Conservation (phyloP, 2,888 invertebrate genomes). For the Eupelmus urozonus region DNA sequence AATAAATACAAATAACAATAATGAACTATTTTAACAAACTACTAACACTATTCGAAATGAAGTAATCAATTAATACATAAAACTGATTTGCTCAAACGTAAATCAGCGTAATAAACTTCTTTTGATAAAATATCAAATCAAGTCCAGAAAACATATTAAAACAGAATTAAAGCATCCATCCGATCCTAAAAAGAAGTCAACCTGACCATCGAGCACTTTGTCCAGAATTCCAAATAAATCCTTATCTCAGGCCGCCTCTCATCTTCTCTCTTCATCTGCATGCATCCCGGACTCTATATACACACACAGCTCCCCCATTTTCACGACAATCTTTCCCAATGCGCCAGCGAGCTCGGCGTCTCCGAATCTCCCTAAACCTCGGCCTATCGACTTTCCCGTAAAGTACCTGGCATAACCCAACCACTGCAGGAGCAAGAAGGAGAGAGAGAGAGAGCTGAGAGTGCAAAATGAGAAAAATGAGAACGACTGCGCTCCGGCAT, state of each 20-base stretch:
- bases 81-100: too few relatives aligned
- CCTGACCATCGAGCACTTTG: constrained; percentile 24
- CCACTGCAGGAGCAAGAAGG: constrained; percentile 16
- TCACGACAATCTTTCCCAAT: constrained; percentile 31
- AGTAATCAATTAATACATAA: too few relatives aligned
- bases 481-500: constrained; percentile 68
- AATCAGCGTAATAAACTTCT: too few relatives aligned
- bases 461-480: constrained; percentile 59
- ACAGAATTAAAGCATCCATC: constrained; percentile 2
- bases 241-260: constrained; percentile 8
- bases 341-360: constrained; percentile 18
- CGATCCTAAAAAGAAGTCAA: too few relatives aligned
- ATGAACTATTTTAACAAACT: too few relatives aligned
- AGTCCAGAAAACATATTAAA: too few relatives aligned
- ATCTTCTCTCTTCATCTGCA: constrained; percentile 31
- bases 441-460: constrained; percentile 7
- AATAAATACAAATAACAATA: too few relatives aligned
- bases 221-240: constrained; percentile 43
- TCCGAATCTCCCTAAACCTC: constrained; percentile 62
- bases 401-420: constrained; percentile 41
- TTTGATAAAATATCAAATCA: too few relatives aligned
- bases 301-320: not conserved
- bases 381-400: constrained; percentile 62
- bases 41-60: too few relatives aligned
- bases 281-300: not conserved